phyloP scores from a whole-genome alignment of 1,140 invertebrate species.

The Stratiolaelaps scimitus region DNA sequence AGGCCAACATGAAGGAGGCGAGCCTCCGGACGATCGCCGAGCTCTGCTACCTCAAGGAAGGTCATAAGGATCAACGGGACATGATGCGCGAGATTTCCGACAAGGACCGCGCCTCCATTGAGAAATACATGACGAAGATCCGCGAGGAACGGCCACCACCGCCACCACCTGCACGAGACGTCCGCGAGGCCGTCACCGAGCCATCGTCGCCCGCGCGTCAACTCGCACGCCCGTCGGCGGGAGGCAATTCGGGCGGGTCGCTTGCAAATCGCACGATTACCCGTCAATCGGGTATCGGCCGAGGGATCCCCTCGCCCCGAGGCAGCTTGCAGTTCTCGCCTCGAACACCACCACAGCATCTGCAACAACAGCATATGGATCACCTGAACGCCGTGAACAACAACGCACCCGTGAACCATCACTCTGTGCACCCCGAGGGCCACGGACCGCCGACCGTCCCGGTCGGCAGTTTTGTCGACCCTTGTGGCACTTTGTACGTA shows the following conservation, averaged over 20 bases:
- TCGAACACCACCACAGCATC: neutral
- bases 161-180: neutral
- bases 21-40: slow-evolving; percentile 15
- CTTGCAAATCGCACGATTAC: neutral
- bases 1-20: slow-evolving; percentile 19
- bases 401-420: neutral
- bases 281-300: neutral
- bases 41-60: slow-evolving; percentile 23
- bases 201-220: slow-evolving; percentile 19
- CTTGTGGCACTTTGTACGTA: slow-evolving; percentile 25
- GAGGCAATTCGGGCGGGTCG: neutral
- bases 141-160: slow-evolving; percentile 10
- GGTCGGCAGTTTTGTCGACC: neutral
- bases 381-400: slow-evolving; percentile 18
- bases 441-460: neutral
- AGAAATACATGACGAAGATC: slow-evolving; percentile 24
- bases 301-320: slow-evolving; percentile 9
- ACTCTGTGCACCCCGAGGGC: no score
- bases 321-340: slow-evolving; percentile 14
- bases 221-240: slow-evolving; percentile 5
- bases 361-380: neutral
- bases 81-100: slow-evolving; percentile 21
- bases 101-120: slow-evolving; percentile 9
- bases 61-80: slow-evolving; percentile 12
- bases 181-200: neutral